These are phyloP conservation scores for Enteromius afrohamiltoni DNA, from an alignment of 2,797 vertebrate species.

Conservation along the genomic window DNA sequence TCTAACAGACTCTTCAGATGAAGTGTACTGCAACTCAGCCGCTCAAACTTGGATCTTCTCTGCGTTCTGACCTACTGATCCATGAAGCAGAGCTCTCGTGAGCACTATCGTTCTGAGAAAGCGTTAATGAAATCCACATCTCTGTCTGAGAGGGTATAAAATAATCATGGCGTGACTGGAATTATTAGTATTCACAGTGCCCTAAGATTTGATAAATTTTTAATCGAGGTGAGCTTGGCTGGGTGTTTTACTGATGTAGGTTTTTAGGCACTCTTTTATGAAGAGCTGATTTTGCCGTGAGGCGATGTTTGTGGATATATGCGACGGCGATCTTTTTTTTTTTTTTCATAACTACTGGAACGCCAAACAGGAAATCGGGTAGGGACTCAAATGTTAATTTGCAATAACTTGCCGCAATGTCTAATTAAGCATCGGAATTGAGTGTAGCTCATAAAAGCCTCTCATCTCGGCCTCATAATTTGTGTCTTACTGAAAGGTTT, in stretches of 20 bases:
- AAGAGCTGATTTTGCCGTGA: constrained; percentile 71
- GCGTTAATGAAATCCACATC: constrained; percentile 79
- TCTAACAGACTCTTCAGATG: constrained; percentile 69
- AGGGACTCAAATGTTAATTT: constrained; percentile 39
- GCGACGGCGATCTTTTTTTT: constrained; percentile 51
- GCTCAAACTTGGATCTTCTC: constrained; percentile 71
- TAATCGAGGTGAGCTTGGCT: constrained; percentile 78
- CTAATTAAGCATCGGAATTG: constrained; percentile 49
- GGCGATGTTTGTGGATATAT: constrained; percentile 63
- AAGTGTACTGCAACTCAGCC: constrained; percentile 69
- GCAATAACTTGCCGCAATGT: constrained; percentile 52
- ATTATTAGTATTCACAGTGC: constrained; percentile 79
- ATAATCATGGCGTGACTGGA: constrained; percentile 76
- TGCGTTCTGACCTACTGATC: constrained; percentile 71
- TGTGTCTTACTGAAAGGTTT: constrained; percentile 4
- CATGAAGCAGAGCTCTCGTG: constrained; percentile 69
- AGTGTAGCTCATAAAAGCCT: constrained; percentile 56
- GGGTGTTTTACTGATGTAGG: constrained; percentile 72
- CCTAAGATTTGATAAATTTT: constrained; percentile 80
- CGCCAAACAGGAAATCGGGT: constrained; percentile 59
- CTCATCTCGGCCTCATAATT: constrained; percentile 45
- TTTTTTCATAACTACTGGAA: constrained; percentile 74
- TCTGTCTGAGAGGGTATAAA: constrained; percentile 77
- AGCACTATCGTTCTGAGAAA: constrained; percentile 72
- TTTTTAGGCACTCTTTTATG: constrained; percentile 75